phyloP scores from a whole-genome alignment of 2,113 vertebrate genomes.

The Micronisus gabar region DNA sequence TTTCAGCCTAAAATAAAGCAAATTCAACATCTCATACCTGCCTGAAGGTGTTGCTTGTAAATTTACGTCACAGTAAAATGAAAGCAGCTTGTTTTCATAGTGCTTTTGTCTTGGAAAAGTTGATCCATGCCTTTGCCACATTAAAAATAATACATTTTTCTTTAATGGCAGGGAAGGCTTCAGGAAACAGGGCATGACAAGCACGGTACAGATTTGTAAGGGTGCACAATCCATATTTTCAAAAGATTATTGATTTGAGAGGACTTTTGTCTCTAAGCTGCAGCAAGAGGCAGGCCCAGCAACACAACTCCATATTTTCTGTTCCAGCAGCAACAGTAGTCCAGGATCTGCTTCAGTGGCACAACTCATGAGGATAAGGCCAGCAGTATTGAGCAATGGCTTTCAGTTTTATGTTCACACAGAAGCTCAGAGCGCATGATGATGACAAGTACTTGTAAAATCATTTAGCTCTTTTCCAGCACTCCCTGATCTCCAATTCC shows the following conservation, averaged over 20 bases:
- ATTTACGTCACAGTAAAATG: neutral
- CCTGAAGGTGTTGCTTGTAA: neutral
- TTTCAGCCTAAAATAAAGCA: neutral
- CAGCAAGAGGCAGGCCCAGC: neutral
- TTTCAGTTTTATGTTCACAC: neutral
- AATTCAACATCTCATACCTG: neutral
- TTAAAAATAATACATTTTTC: neutral
- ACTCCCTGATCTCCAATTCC: neutral
- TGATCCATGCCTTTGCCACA: neutral
- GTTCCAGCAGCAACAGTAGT: neutral
- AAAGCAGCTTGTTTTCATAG: neutral
- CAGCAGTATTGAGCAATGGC: neutral
- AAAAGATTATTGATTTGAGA: neutral
- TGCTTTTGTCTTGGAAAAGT: neutral
- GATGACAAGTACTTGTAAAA: neutral
- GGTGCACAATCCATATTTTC: neutral
- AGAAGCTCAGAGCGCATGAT: fast-evolving
- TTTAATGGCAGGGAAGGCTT: neutral
- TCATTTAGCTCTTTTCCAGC: neutral
- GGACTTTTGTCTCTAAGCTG: neutral
- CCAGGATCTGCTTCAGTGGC: neutral
- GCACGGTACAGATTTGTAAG: neutral
- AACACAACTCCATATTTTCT: fast-evolving
- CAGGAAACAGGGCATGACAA: neutral
- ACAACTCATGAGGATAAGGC: neutral